Evolutionary conservation across 2,113 vertebrate genomes (phyloP), one percentile per base, ranked within the genome.

Genomic region (Indicator indicator): DNA sequence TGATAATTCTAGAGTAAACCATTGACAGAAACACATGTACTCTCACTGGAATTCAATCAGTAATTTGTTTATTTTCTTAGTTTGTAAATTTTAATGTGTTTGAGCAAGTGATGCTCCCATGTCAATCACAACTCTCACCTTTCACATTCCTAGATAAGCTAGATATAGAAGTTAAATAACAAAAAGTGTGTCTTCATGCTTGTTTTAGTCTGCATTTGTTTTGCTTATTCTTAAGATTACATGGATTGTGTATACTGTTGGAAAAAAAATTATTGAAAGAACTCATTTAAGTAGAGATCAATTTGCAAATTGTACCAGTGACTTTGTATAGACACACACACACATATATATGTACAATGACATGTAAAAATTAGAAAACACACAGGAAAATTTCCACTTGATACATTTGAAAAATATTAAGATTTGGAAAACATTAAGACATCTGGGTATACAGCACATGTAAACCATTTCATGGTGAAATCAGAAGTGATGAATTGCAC

Each of bases 401-500:
- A 89, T 90, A 96, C 70, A 91, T 86, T 65, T 88, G 72, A 94
- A 94, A 32, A 90, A 90, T 67, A 83, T 48, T 85, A 85, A 64
- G 32, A 86, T 83, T 88, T 90, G 58, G 73, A 88, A 94, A 93
- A 74, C 23, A 9, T 94, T 96, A 96, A 97, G 94, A 96, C 91
- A 88, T 88, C 68, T 86, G 93, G 54, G 86, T 77, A 65, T 77
- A 62, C 77, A 93, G 93, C 86, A 97, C 73, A 89, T 75, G 94
- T 94, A 95, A 97, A 88, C 83, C 54, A 72, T 95, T 89, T 91
- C 50, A 87, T 96, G 82, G 83, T 95, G 76, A 97, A 96, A 91
- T 48, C 52, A 84, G 60, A 95, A 95, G 90, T 93, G 96, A 96
- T 94, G 92, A 97, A 97, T 96, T 97, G 70, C 81, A 93, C 78